Evolutionary conservation across 2,113 vertebrate species (phyloP).

Genomic region (Lepus timidus): DNA sequence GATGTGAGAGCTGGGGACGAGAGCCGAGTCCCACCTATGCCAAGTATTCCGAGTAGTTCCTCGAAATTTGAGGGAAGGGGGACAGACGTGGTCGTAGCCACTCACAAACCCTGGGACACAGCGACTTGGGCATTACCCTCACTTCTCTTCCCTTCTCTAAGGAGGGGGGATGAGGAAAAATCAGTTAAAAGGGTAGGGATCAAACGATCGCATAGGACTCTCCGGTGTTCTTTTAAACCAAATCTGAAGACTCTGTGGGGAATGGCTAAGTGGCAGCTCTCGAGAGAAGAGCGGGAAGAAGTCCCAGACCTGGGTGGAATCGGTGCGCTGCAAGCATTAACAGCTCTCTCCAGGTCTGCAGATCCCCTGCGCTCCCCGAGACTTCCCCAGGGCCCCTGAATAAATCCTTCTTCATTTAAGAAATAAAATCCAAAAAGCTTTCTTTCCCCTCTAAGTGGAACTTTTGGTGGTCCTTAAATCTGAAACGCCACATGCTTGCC

Average conservation of each 20-base stretch:
- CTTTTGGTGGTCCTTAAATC: slow-evolving; percentile 69
- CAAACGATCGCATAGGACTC: neutral
- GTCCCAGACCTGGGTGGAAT: slow-evolving; percentile 11
- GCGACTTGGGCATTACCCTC: neutral
- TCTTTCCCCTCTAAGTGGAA: neutral
- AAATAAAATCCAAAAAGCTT: slow-evolving; percentile 15
- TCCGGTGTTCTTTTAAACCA: slow-evolving; percentile 23
- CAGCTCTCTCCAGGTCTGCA: slow-evolving; percentile 18
- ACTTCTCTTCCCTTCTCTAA: neutral
- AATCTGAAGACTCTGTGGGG: neutral
- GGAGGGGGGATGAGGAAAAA: neutral
- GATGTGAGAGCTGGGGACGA: neutral
- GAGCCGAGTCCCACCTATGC: neutral
- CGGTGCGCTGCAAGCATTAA: neutral
- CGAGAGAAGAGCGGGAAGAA: slow-evolving; percentile 31
- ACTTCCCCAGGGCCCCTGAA: slow-evolving; percentile 8
- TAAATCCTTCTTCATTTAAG: slow-evolving; percentile 34
- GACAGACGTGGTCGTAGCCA: neutral
- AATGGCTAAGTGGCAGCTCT: slow-evolving; percentile 19
- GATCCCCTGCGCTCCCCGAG: slow-evolving; percentile 46
- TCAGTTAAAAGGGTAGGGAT: neutral
- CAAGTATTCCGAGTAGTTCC: neutral
- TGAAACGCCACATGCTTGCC: slow-evolving; percentile 47
- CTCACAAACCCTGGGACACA: neutral
- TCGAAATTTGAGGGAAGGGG: neutral